Base-by-base conservation (phyloP, 2,113 vertebrate species). In the Trachemys scripta region DNA sequence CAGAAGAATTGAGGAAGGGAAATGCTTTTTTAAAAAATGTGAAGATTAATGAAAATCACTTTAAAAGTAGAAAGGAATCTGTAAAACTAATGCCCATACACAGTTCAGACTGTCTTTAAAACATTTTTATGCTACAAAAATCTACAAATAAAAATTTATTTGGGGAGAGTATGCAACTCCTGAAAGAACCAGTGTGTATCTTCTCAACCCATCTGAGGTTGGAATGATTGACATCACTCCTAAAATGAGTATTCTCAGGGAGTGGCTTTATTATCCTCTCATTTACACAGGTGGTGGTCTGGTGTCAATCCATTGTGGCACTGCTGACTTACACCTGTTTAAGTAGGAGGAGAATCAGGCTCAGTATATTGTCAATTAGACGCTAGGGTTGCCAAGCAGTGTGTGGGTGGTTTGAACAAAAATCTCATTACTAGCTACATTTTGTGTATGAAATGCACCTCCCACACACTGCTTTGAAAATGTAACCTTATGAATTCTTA, bases 181-280 rank as follows among this genome's bases (percentile, higher is more conserved):
- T 45, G 0, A 2, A 88, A 82, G 7, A 50, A 19, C 45, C 38
- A 59, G 31, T 38, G 17, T 72, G 2, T 49, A 9, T 10, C 13
- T 83, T 85, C 80, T 35, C 45, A 47, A 83, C 4, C 24, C 29
- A 19, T 8, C 0, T 0, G 0, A 22, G 1, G 56, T 69, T 82
- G 49, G 1, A 19, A 42, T 25, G 12, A 31, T 31, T 59, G 10
- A 53, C 31, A 88, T 11, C n/a, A 25, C 54, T 80, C 78, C 82
- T 4, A 90, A 38, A 91, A 88, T n/a, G 19, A 72, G 5, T 35
- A 13, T 1, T 45, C 6, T 13, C 27, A 69, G 17, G 42, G 17
- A 85, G 2, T 13, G 11, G 31, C 53, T 82, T 56, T 56, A 22
- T 29, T 78, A 17, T 42, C 5, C 82, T 69, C 24, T 69, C 56